Conservation (phyloP, 2,888 invertebrate species). For the Perizoma flavofasciatum region DNA sequence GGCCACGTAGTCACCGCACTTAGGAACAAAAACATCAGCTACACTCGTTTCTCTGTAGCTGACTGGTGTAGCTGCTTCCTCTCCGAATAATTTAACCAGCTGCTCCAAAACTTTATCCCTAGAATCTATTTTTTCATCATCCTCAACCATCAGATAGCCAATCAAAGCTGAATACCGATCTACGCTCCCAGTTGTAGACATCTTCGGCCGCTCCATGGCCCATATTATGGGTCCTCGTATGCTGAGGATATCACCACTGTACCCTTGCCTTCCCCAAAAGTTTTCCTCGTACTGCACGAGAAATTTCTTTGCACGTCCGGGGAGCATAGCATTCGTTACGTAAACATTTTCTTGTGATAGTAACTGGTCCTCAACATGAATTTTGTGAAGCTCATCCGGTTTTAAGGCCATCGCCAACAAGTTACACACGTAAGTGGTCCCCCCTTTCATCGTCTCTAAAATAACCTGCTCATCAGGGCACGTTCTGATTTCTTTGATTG, state of each 20-base stretch:
- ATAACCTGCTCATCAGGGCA: slow-evolving; percentile 65
- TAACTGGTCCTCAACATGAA: slow-evolving; percentile 62
- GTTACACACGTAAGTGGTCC: slow-evolving; percentile 68
- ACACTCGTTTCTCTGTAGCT: slow-evolving; percentile 63
- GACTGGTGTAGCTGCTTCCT: slow-evolving; percentile 58
- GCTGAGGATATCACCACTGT: slow-evolving; percentile 75
- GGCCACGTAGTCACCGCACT: slow-evolving; percentile 70
- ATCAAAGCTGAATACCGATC: slow-evolving; percentile 58
- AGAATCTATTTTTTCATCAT: slow-evolving; percentile 41
- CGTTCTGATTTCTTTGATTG: slow-evolving; percentile 65
- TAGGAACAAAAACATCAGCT: slow-evolving; percentile 66
- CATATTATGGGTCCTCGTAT: slow-evolving; percentile 74
- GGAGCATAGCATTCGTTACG: slow-evolving; percentile 51
- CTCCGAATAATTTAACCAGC: slow-evolving; percentile 66
- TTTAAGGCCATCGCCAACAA: slow-evolving; percentile 72
- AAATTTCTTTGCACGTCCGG: slow-evolving; percentile 64
- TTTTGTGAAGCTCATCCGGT: slow-evolving; percentile 67
- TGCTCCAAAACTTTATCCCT: slow-evolving; percentile 64
- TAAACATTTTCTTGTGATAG: slow-evolving; percentile 49
- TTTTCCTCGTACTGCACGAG: slow-evolving; percentile 63
- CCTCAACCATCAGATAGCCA: slow-evolving; percentile 61
- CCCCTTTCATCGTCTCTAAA: slow-evolving; percentile 68
- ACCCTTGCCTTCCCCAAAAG: slow-evolving; percentile 69
- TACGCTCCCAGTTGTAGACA: slow-evolving; percentile 59
- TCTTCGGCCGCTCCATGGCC: slow-evolving; percentile 69